Evolutionary conservation across 37 sponge, comb jelly and placozoan genomes (phyloP).

Genomic region (Haliclona indistincta): DNA sequence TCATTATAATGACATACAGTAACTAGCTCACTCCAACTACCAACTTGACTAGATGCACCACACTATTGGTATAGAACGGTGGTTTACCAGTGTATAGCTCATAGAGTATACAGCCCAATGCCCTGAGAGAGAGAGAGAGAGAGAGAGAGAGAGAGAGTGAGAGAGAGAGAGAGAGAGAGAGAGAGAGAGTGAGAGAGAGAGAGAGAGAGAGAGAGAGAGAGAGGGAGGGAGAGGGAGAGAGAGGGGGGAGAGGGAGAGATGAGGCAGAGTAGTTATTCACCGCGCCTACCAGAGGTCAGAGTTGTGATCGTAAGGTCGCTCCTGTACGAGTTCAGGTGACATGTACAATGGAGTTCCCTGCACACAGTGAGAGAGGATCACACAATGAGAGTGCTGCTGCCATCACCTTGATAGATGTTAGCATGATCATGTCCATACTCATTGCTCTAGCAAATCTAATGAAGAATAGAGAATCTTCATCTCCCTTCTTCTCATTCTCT

Average conservation of each 20-base stretch:
- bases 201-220: conserved; percentile 6
- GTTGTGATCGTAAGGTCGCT: conserved; percentile 91
- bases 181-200: neutral
- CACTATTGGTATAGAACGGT: conserved; percentile 89
- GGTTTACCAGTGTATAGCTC: conserved; percentile 87
- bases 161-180: neutral
- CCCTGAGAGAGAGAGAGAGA: conserved; percentile 23
- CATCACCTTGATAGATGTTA: conserved; percentile 91
- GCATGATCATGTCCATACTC: conserved; percentile 82
- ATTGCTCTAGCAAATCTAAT: conserved; percentile 88
- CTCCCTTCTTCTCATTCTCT: neutral
- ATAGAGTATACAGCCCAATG: conserved; percentile 92
- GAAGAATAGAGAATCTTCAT: neutral
- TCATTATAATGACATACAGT: neutral
- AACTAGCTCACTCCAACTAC: conserved; percentile 31
- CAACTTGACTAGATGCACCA: conserved; percentile 84
- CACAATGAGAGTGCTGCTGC: conserved; percentile 4
- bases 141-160: neutral
- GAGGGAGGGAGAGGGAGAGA: conserved; percentile 3
- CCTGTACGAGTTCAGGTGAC: conserved; percentile 96
- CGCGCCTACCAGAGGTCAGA: conserved; percentile 87
- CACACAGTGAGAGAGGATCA: neutral
- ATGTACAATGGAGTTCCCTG: conserved; percentile 96
- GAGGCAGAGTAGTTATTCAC: too few species aligned
- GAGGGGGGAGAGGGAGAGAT: neutral